Evolutionary conservation across 2,113 vertebrate genomes (phyloP), one percentile per base, ranked within the genome.

Genomic region (Cynoglossus semilaevis): DNA sequence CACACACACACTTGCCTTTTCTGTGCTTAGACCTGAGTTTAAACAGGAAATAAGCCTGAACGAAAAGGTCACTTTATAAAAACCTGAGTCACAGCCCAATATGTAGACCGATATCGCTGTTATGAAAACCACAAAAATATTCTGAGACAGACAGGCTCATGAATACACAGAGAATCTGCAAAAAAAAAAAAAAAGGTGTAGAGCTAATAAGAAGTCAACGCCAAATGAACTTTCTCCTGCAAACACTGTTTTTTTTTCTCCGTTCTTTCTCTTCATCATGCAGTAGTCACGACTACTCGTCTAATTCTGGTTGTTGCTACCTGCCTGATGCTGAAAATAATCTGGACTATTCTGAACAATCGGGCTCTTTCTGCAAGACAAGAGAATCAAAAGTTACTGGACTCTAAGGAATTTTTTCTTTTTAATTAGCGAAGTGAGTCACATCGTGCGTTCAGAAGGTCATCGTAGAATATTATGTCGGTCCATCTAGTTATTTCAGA

Each of bases 231-330:
- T 43, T 53, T 48, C 56, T 40, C 60, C 40, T 41, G 29, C 49
- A 16, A 70, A 47, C 29, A 45, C 47, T 55, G 71, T 74, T 58
- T 17, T 35, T 58, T 15, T 49, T 36, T 42, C 22, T 6, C 22
- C 22, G 6, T 29, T 29, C n/a, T 37, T 46, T 49, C 59, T 67
- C n/a, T 12, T 48, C 7, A 2, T 46, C 74, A 53, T 51, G 37
- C 18, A 55, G 57, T 15, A 49, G 63, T 76, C 63, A 78, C 17
- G 45, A 78, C 58, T 38, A 22, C 9, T 17, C n/a, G 37, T 75
- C 58, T 56, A 54, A 29, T 63, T 76, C 15, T 2, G 3, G 2
- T 60, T 58, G 63, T 38, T 48, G 51, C 22, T 29, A 29, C 22
- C 22, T 29, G 22, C 22, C 22, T 29, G 22, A 29, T 29, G 22